Percentiles rank a stretch among this genome's conserved stretches.
Evolutionary conservation across 1,140 invertebrate genomes (phyloP).

Genomic region (Brachionus manjavacas): DNA sequence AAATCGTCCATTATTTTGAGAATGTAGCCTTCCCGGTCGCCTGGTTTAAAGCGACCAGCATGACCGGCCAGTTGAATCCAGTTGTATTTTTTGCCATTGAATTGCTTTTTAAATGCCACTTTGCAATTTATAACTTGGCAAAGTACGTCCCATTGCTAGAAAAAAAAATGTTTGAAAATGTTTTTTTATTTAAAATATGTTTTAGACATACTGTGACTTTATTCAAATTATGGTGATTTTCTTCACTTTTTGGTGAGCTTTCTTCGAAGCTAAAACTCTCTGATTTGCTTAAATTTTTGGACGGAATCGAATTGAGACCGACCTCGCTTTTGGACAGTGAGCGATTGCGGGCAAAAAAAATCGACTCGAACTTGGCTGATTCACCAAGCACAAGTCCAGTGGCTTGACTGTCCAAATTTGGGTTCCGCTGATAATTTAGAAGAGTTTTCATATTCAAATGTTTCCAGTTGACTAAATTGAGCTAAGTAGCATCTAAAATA

Average conservation of each 20-base stretch:
- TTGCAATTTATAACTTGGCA: constrained; percentile 30
- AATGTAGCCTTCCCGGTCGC: constrained; percentile 3
- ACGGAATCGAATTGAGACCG: not conserved
- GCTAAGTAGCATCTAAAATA: not conserved
- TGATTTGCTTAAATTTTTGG: not conserved
- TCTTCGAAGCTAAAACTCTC: not conserved
- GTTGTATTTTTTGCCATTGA: constrained; percentile 34
- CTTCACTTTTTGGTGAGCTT: not conserved
- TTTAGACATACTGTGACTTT: not conserved
- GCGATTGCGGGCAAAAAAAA: not conserved
- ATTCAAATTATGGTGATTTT: not conserved
- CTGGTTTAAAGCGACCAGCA: constrained; percentile 35
- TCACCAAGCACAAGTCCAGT: not conserved
- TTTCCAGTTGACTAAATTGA: not conserved
- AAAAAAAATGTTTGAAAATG: not conserved
- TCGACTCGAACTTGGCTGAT: not conserved
- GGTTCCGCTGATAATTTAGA: not conserved
- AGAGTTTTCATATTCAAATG: constrained; percentile 27
- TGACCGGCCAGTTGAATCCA: constrained; percentile 42
- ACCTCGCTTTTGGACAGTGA: not conserved
- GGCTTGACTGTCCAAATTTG: not conserved
- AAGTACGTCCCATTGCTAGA: constrained; percentile 17
- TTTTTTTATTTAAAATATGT: not conserved
- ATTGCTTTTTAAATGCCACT: constrained; percentile 39
- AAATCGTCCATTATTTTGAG: constrained; percentile 15